These are phyloP conservation scores for Syngnathus rostellatus DNA, from an alignment of 2,797 vertebrate genomes.

Conservation along the genomic window DNA sequence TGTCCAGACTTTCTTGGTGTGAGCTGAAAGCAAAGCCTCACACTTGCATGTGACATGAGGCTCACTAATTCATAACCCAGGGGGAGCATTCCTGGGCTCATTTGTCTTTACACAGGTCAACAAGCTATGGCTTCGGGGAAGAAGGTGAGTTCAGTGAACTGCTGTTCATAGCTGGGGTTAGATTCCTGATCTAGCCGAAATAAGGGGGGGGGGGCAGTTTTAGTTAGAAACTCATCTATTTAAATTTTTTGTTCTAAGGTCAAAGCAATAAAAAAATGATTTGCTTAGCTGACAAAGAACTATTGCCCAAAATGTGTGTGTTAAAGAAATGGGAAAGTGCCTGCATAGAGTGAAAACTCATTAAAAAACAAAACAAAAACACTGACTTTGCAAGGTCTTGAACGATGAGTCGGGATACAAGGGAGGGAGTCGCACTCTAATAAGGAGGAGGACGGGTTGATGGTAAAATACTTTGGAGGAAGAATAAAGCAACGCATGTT, in stretches of 20 bases:
- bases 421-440: neutral
- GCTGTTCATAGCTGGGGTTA: neutral
- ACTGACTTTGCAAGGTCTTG: neutral
- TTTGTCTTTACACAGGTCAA: conserved; percentile 19
- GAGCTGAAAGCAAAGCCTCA: conserved; percentile 49
- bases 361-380: neutral
- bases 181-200: too few species aligned
- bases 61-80: conserved; percentile 27
- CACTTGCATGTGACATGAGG: conserved; percentile 50
- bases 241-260: too few species aligned
- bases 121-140: conserved; percentile 33
- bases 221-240: too few species aligned
- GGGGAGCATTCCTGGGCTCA: conserved; percentile 33
- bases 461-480: conserved; percentile 36
- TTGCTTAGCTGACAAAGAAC: too few species aligned
- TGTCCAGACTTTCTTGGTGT: conserved; percentile 21
- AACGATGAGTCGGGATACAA: neutral
- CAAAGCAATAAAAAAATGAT: too few species aligned
- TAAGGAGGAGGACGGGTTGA: conserved; percentile 40
- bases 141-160: conserved; percentile 3
- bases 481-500: conserved; percentile 23
- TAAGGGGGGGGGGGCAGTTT: too few species aligned
- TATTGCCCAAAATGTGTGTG: neutral
- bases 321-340: neutral
- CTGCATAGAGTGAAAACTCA: neutral